Conservation (phyloP, 2,888 invertebrate species). For the Maniola hyperantus region DNA sequence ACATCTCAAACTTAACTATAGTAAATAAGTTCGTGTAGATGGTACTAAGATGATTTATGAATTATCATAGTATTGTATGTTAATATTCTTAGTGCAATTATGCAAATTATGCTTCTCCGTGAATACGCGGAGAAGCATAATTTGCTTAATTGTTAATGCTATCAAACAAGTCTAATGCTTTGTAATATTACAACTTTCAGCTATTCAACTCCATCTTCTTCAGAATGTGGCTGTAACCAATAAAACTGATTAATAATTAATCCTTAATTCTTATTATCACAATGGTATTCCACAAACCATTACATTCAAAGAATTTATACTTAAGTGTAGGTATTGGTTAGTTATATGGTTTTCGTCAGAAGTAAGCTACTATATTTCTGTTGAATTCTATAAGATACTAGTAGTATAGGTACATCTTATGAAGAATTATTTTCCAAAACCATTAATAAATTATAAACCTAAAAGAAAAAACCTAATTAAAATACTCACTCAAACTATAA, state of each 20-base stretch:
- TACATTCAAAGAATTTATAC: neutral
- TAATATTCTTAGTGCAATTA: conserved; percentile 20
- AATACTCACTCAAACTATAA: neutral
- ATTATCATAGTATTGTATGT: neutral
- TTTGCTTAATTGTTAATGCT: conserved; percentile 20
- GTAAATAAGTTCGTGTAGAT: conserved; percentile 26
- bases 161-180: neutral
- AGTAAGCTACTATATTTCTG: neutral
- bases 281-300: conserved; percentile 2
- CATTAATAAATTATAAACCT: neutral
- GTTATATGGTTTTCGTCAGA: neutral
- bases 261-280: neutral
- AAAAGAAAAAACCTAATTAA: neutral
- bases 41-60: conserved; percentile 22
- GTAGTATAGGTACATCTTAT: neutral
- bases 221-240: neutral
- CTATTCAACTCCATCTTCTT: neutral
- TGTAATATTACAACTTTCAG: conserved; percentile 5
- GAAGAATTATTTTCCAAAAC: neutral
- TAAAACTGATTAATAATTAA: neutral
- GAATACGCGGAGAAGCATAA: conserved; percentile 22
- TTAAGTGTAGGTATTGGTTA: neutral
- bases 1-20: conserved; percentile 29
- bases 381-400: too few species aligned
- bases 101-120: too few species aligned